Percentiles rank a stretch among this genome's conserved stretches.
Evolutionary conservation across 2,797 vertebrate genomes (phyloP).

Genomic region (Hydrophis major): DNA sequence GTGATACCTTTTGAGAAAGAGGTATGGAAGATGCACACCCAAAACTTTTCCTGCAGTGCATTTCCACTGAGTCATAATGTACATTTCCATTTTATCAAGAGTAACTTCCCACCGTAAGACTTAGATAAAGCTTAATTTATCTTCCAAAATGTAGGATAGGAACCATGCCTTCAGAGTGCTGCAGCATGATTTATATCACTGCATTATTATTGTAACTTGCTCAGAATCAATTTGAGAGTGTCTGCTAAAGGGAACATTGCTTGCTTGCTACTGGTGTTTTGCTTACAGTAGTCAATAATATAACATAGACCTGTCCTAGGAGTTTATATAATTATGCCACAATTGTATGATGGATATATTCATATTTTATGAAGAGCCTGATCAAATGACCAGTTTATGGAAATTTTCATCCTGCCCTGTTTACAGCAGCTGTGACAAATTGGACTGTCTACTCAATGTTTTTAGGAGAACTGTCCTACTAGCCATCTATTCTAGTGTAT

Average conservation of each 20-base stretch:
- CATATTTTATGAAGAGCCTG: conserved; percentile 43
- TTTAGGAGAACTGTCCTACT: conserved; percentile 19
- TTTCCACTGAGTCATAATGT: conserved; percentile 33
- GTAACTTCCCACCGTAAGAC: conserved; percentile 13
- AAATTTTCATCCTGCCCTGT: conserved; percentile 15
- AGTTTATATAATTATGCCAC: conserved; percentile 34
- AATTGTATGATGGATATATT: conserved; percentile 26
- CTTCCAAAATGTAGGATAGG: conserved; percentile 22
- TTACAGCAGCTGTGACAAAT: conserved; percentile 28
- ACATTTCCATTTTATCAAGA: conserved; percentile 47
- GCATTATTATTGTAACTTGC: conserved; percentile 45
- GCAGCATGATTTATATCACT: conserved; percentile 32
- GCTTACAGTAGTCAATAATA: conserved; percentile 45
- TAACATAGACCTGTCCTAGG: conserved; percentile 30
- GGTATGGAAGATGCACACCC: neutral
- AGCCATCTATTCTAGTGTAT: neutral
- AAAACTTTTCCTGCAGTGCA: neutral
- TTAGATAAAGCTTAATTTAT: conserved; percentile 28
- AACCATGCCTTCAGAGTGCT: conserved; percentile 33
- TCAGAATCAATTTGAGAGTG: conserved; percentile 43
- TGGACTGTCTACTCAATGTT: conserved; percentile 27
- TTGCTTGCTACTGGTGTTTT: conserved; percentile 45
- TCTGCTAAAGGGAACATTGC: conserved; percentile 29
- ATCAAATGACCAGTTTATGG: conserved; percentile 25
- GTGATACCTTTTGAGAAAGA: conserved; percentile 7